A percentile compares a stretch with the other conserved stretches of the same genome.
Evolutionary conservation across 1,140 invertebrate genomes (phyloP).

Genomic region (Eupeodes corollae): DNA sequence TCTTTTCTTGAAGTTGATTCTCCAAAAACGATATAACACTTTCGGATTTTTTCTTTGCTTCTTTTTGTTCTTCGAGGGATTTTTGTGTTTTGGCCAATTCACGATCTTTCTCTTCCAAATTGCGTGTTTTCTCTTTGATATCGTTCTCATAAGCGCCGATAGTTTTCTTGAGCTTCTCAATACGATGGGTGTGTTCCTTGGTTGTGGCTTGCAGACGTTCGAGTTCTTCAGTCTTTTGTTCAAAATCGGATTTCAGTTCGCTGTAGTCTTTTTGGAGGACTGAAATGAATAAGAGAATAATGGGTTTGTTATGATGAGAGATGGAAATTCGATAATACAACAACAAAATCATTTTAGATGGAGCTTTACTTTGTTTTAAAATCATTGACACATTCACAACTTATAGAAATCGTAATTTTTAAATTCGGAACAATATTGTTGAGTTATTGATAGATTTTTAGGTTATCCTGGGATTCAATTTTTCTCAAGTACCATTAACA

Average conservation of each 20-base stretch:
- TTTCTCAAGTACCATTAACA: too few species aligned
- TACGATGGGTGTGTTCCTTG: slow-evolving; percentile 26
- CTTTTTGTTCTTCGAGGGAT: slow-evolving; percentile 25
- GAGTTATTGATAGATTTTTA: too few species aligned
- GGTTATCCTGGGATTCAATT: too few species aligned
- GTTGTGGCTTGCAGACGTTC: slow-evolving; percentile 16
- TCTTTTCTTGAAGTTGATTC: slow-evolving; percentile 27
- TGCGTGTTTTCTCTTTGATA: slow-evolving; percentile 27
- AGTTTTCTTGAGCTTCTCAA: slow-evolving; percentile 30
- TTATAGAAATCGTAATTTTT: too few species aligned
- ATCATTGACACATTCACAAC: too few species aligned
- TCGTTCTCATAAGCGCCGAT: slow-evolving; percentile 26
- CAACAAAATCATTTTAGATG: too few species aligned
- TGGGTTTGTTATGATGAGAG: too few species aligned
- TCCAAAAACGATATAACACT: slow-evolving; percentile 28
- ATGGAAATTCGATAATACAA: too few species aligned
- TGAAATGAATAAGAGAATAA: background rate
- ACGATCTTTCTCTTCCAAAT: slow-evolving; percentile 23
- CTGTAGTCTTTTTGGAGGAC: slow-evolving; percentile 19
- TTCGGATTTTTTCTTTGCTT: slow-evolving; percentile 28
- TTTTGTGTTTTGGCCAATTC: slow-evolving; percentile 26
- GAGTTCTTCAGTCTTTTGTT: slow-evolving; percentile 20
- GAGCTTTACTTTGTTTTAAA: too few species aligned
- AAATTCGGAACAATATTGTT: too few species aligned
- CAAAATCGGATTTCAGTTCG: slow-evolving; percentile 15